Evolutionary conservation across 2,113 vertebrate genomes (phyloP), one percentile per base, ranked within the genome.

Genomic region (Thalassarche chlororhynchos): DNA sequence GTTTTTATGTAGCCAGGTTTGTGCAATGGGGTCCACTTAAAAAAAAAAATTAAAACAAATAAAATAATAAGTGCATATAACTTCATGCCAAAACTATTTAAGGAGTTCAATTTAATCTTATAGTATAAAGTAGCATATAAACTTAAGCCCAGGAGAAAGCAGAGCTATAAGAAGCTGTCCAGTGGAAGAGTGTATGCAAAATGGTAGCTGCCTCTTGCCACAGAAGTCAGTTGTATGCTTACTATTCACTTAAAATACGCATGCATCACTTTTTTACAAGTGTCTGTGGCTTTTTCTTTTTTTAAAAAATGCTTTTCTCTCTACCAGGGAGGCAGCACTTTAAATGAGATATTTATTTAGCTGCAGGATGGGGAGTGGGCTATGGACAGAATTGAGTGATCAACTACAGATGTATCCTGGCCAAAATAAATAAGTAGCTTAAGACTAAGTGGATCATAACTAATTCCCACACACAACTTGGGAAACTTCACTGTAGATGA

Each of bases 191-290:
- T 2, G 4, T 3, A 29, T 61, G 14, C 21, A 70, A 62, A 90
- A 71, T 21, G 4, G 24, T 28, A 51, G 18, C 18, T 74, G 34
- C 8, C 9, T 66, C 5, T 78, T 71, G 19, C 38, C 8, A 46
- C 2, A 11, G 31, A 54, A 46, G 4, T 10, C 46, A 51, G 5
- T 62, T 60, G 28, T 16, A 29, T 3, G 3, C 18, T 61, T 34
- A 57, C 17, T 0, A 1, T 28, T 61, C 14, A 23, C 26, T 47
- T 17, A 32, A 70, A 88, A 58, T 4, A 52, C 1, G 7, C 5
- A 55, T 1, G 1, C 2, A 4, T 25, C 1, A 4, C 10, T 51
- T 20, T 42, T 61, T 46, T 13, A 18, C 5, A 42, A 10, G 5
- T 24, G 10, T 38, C 17, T 38, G 24, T 17, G 19, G 23, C 2